Base-by-base conservation (phyloP, 1,140 invertebrate genomes). In the Campoletis sonorensis region DNA sequence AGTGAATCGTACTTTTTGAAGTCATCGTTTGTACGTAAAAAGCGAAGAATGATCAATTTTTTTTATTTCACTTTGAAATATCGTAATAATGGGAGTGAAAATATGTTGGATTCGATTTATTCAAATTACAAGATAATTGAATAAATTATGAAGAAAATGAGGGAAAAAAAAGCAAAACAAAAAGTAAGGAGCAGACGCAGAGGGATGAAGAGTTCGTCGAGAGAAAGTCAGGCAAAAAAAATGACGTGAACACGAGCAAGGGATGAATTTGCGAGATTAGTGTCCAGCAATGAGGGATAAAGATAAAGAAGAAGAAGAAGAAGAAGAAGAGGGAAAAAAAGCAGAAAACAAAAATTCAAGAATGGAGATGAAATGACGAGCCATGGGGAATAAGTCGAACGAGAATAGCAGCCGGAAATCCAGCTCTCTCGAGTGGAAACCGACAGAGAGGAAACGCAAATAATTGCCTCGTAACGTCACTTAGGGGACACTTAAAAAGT, bases 401-500 rank as follows among this genome's bases (percentile, higher is more conserved):
- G 67, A 73, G 76, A 83, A 71, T 54, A 83, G 61, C n/a, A 81
- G 27, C 54, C 45, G 23, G 64, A 33, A 54, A 70, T 80, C 64
- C 67, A 21, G 51, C 68, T 64, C 45, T 40, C 75, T 78, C 40
- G 67, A 83, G 79, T 77, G 83, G 78, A 84, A 85, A 85, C 80
- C 81, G 82, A 84, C 77, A 81, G 82, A 79, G 79, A 79, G 68
- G 79, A 85, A 88, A 87, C 76, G 77, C 79, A 82, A 87, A 87
- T 87, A 87, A 89, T 87, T 86, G 84, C 82, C 84, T 83, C 85
- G 85, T 86, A 85, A 87, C 83, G 83, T 87, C 84, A 85, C 83
- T 85, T 86, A 87, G 83, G 84, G 84, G 85, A 85, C 85, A 86
- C 84, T 89, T 89, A 85, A 85, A 87, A 89, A 86, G 82, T 89